phyloP scores from a whole-genome alignment of 2,113 vertebrate species.

The Sinocyclocheilus grahami region DNA sequence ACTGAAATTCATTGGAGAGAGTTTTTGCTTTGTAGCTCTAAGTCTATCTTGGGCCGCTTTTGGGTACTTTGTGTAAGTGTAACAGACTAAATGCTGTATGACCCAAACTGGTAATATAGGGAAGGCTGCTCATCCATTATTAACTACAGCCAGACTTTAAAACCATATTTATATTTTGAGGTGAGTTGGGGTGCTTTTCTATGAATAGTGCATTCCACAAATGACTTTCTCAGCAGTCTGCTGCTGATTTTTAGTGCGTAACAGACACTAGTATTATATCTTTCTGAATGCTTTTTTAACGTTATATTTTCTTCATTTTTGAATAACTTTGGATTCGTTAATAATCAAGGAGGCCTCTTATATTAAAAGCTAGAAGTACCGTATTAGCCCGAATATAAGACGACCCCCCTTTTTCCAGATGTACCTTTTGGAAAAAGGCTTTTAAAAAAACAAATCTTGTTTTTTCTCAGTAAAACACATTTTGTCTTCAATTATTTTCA shows the following conservation, averaged over 20 bases:
- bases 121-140: conserved; percentile 22
- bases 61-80: background rate
- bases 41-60: background rate
- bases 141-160: background rate
- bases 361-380: background rate
- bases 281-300: background rate
- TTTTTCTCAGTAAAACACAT: too few relatives aligned
- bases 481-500: too few relatives aligned
- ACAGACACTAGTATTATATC: background rate
- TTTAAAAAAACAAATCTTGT: too few relatives aligned
- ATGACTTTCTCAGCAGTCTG: background rate
- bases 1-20: too few relatives aligned
- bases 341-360: background rate
- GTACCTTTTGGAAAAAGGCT: too few relatives aligned
- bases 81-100: background rate
- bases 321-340: background rate
- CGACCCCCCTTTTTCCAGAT: too few relatives aligned
- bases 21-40: background rate
- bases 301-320: background rate
- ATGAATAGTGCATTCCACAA: background rate
- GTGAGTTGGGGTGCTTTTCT: background rate
- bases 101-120: background rate
- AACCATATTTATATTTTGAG: background rate
- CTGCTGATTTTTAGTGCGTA: background rate
- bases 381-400: too few relatives aligned